Conservation (phyloP, 1,140 invertebrate genomes). For the Bombyx mandarina region DNA sequence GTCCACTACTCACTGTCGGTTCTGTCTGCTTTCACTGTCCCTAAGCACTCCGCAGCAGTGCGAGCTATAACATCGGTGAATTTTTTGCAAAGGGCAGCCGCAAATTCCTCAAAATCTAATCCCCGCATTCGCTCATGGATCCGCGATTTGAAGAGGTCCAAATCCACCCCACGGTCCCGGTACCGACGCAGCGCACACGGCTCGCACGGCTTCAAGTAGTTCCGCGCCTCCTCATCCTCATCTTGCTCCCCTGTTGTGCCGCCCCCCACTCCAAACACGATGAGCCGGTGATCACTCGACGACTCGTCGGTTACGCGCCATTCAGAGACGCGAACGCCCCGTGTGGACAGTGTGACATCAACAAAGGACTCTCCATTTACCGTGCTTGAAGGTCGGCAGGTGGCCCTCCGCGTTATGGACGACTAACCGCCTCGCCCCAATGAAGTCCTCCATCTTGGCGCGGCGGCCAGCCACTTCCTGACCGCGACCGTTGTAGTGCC, state of each 20-base stretch:
- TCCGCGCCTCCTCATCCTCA: constrained; percentile 12
- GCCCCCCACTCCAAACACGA: no score
- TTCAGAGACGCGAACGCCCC: constrained; percentile 8
- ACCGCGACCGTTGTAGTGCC: no score
- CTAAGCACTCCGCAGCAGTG: constrained; percentile 10
- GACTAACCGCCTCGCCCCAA: constrained; percentile 16
- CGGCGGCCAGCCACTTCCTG: no score
- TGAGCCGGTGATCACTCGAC: no score
- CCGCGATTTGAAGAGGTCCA: constrained; percentile 6
- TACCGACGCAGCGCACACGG: no score
- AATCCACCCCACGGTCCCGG: constrained; percentile 12
- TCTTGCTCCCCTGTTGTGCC: no score
- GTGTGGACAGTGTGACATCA: constrained; percentile 15
- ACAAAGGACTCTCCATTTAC: constrained; percentile 20
- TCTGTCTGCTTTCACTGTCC: neutral
- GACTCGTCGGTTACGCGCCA: no score
- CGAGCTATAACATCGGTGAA: constrained; percentile 8
- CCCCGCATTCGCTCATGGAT: constrained; percentile 11
- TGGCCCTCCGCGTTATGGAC: constrained; percentile 12
- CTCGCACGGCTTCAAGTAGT: no score
- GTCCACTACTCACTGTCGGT: constrained; percentile 24
- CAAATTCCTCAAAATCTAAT: neutral
- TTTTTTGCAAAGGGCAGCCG: neutral
- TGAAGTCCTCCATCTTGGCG: no score
- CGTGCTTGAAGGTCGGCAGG: constrained; percentile 18